Percentiles rank a stretch among this genome's conserved stretches.
phyloP scores from a whole-genome alignment of 2,797 vertebrate species.

The Eurystomus glaucurus region DNA sequence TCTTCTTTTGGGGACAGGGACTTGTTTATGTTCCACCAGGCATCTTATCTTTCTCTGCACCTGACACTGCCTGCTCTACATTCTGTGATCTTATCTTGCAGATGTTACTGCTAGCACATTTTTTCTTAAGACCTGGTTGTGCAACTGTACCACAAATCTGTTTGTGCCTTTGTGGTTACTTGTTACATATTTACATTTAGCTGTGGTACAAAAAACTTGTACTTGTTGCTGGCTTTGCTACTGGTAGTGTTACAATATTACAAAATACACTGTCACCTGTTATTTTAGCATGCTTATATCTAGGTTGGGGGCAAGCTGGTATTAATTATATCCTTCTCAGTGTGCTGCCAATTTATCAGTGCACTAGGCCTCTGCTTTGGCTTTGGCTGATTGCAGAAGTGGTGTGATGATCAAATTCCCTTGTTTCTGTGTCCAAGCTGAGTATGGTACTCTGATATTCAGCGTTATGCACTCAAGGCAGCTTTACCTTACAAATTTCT shows the following conservation, averaged over 20 bases:
- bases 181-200: not conserved
- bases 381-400: not conserved
- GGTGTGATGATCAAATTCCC: not conserved
- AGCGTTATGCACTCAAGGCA: not conserved
- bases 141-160: not conserved
- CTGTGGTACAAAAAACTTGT: not conserved
- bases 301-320: not conserved
- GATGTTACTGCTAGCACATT: not conserved
- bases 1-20: no score
- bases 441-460: not conserved
- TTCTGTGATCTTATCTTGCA: conserved; percentile 21
- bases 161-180: not conserved
- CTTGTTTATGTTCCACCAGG: not conserved
- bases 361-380: not conserved
- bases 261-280: not conserved
- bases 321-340: not conserved
- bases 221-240: not conserved
- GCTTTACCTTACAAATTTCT: not conserved
- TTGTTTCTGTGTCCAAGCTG: not conserved
- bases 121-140: not conserved
- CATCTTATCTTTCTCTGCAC: not conserved
- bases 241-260: not conserved
- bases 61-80: not conserved
- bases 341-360: not conserved
- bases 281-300: not conserved